Evolutionary conservation across 2,113 vertebrate species (phyloP).

Genomic region (Pan paniscus): DNA sequence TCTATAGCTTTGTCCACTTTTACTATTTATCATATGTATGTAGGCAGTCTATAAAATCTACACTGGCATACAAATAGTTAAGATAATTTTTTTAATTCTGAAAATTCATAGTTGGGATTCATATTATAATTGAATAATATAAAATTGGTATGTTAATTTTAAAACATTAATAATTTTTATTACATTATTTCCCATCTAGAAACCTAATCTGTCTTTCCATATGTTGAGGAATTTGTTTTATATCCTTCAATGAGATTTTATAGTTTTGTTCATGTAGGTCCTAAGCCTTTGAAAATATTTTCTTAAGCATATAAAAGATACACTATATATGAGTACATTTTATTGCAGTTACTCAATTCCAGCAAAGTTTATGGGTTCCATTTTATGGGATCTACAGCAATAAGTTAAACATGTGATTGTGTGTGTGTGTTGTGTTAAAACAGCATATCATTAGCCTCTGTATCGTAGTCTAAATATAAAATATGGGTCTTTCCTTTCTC

Average conservation of each 20-base stretch:
- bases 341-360: background rate
- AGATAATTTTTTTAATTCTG: background rate
- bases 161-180: constrained; percentile 15
- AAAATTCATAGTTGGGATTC: background rate
- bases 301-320: background rate
- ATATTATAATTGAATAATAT: background rate
- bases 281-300: constrained; percentile 50
- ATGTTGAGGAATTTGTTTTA: constrained; percentile 8
- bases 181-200: constrained; percentile 1
- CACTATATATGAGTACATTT: background rate
- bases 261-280: background rate
- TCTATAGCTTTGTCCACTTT: background rate
- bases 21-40: background rate
- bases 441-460: background rate
- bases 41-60: background rate
- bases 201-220: background rate
- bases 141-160: background rate
- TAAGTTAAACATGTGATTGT: background rate
- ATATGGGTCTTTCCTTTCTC: background rate
- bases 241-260: background rate
- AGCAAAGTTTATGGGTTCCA: background rate
- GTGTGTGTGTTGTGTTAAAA: background rate
- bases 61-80: background rate
- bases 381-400: background rate
- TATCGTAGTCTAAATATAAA: background rate